A percentile compares a stretch with the other conserved stretches of the same genome.
These are phyloP conservation scores for Hedychridium roseum DNA, from an alignment of 2,888 invertebrate species.

Conservation along the genomic window DNA sequence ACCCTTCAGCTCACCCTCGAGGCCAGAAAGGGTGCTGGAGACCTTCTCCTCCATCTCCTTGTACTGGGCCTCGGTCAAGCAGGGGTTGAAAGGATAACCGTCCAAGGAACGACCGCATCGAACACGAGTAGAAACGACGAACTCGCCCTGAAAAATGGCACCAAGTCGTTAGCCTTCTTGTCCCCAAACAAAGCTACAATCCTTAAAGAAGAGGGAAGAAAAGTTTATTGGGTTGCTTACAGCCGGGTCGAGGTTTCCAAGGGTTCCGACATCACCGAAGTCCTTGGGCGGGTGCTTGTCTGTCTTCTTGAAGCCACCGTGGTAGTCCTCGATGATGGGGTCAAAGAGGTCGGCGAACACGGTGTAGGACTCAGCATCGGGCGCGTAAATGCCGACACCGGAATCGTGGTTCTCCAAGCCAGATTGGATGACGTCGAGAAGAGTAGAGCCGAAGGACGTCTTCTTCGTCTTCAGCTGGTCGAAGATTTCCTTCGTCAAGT, in stretches of 20 bases:
- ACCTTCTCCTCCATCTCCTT: slow-evolving; percentile 96
- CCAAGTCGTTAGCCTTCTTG: not conserved
- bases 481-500: slow-evolving; percentile 89
- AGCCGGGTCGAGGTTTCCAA: slow-evolving; percentile 92
- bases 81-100: slow-evolving; percentile 98
- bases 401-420: slow-evolving; percentile 96
- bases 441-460: slow-evolving; percentile 91
- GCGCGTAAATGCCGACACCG: slow-evolving; percentile 96
- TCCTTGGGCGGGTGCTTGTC: slow-evolving; percentile 94
- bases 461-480: slow-evolving; percentile 92
- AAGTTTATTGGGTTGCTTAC: slow-evolving; percentile 49
- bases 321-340: slow-evolving; percentile 98
- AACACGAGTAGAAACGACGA: slow-evolving; percentile 94
- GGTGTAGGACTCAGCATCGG: slow-evolving; percentile 95
- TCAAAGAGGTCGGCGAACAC: slow-evolving; percentile 93
- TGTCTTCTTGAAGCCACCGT: slow-evolving; percentile 92
- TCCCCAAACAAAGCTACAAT: too few relatives aligned
- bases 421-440: slow-evolving; percentile 94
- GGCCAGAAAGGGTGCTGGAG: slow-evolving; percentile 79
- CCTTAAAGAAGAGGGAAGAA: not conserved
- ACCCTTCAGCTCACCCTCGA: slow-evolving; percentile 91
- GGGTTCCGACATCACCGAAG: slow-evolving; percentile 91
- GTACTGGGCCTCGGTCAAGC: slow-evolving; percentile 95
- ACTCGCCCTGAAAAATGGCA: slow-evolving; percentile 70
- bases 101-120: slow-evolving; percentile 94